These are phyloP conservation scores for Odontocolon sp. DNA, from an alignment of 2,888 invertebrate species.

Conservation along the genomic window DNA sequence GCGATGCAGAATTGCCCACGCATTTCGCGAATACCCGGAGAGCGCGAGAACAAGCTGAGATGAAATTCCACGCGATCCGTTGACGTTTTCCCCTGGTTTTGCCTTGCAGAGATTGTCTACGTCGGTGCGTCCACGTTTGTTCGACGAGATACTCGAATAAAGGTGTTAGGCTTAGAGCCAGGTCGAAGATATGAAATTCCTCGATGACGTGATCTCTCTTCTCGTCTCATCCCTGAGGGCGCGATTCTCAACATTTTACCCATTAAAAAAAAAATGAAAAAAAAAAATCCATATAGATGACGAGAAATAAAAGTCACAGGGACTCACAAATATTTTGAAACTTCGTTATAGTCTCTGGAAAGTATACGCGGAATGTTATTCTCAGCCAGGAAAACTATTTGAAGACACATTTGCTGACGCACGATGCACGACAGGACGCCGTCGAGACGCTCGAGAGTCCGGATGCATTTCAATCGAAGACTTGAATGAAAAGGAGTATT, in stretches of 20 bases:
- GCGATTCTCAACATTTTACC: too few relatives aligned
- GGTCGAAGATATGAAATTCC: constrained; percentile 47
- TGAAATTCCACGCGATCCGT: constrained; percentile 52
- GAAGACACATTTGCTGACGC: constrained; percentile 37
- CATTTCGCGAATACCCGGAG: constrained; percentile 53
- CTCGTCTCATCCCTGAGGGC: constrained; percentile 5
- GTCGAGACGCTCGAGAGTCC: constrained; percentile 40
- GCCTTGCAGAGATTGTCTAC: constrained; percentile 10
- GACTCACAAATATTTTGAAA: too few relatives aligned
- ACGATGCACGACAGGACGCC: constrained; percentile 28
- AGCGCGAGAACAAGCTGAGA: constrained; percentile 40
- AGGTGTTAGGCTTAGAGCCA: constrained; percentile 25
- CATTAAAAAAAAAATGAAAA: neutral
- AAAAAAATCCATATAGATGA: too few relatives aligned
- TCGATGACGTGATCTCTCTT: constrained; percentile 47
- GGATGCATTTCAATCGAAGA: constrained; percentile 30
- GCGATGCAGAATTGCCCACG: constrained; percentile 55
- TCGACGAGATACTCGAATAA: neutral
- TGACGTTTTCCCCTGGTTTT: constrained; percentile 46
- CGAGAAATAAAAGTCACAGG: too few relatives aligned
- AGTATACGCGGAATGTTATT: too few relatives aligned
- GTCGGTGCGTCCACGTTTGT: neutral
- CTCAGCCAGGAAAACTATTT: constrained; percentile 19
- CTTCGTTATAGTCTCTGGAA: too few relatives aligned
- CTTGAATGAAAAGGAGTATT: constrained; percentile 56